phyloP scores from a whole-genome alignment of 2,888 invertebrate species.

The Volucella inflata region DNA sequence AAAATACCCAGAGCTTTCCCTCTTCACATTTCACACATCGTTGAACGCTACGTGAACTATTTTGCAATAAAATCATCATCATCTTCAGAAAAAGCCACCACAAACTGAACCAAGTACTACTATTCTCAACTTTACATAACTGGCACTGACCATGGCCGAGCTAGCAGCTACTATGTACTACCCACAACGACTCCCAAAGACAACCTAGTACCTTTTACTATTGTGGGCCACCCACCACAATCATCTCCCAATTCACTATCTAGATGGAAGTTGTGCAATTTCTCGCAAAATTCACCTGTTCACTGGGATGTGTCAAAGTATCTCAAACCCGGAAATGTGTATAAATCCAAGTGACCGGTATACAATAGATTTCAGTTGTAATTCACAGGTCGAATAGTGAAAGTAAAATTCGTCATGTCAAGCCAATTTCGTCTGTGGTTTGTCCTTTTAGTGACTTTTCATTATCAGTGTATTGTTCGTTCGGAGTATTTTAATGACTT shows the following conservation, averaged over 20 bases:
- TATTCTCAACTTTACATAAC: conserved; percentile 32
- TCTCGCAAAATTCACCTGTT: conserved; percentile 66
- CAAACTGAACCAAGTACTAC: conserved; percentile 11
- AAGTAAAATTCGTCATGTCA: conserved; percentile 26
- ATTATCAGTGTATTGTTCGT: not conserved
- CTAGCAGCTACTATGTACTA: conserved; percentile 41
- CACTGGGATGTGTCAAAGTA: conserved; percentile 59
- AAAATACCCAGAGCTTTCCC: not conserved
- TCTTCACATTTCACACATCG: conserved; percentile 51
- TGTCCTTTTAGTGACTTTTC: conserved; percentile 1
- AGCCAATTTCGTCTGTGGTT: not conserved
- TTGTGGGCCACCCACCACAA: conserved; percentile 30
- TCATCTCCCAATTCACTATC: conserved; percentile 46
- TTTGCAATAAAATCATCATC: conserved; percentile 44
- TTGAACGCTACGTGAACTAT: conserved; percentile 24
- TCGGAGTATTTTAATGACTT: conserved; percentile 78
- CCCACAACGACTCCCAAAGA: not conserved
- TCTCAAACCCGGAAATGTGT: conserved; percentile 47
- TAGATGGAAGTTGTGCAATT: conserved; percentile 54
- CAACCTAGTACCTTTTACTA: too few relatives aligned
- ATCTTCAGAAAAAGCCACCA: conserved; percentile 28
- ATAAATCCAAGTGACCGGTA: conserved; percentile 61
- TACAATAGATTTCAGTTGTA: conserved; percentile 37
- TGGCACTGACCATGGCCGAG: conserved; percentile 82
- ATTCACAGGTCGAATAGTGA: conserved; percentile 16